A percentile compares a stretch with the other conserved stretches of the same genome.
Conservation (phyloP, 2,113 vertebrate genomes). For the Caranx ignobilis region DNA sequence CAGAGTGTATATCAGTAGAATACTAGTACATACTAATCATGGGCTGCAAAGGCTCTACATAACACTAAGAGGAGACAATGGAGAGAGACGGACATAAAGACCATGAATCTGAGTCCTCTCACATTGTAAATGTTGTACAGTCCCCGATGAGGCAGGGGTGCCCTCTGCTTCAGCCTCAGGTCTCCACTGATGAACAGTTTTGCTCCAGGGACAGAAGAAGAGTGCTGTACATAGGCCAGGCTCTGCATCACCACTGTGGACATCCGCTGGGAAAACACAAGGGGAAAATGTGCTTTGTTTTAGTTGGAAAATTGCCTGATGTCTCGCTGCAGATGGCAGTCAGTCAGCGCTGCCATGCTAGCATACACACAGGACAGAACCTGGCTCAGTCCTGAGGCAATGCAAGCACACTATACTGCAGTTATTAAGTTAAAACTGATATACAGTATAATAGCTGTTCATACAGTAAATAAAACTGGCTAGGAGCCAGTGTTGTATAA, state of each 20-base stretch:
- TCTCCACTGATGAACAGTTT: slow-evolving; percentile 90
- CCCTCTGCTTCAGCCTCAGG: slow-evolving; percentile 90
- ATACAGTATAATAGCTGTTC: not conserved
- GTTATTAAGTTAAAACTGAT: too few relatives aligned
- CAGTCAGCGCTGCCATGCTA: not conserved
- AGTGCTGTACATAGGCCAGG: slow-evolving; percentile 90
- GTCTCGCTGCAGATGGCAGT: not conserved
- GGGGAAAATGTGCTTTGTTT: not conserved
- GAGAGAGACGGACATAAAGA: not conserved
- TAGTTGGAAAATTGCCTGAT: not conserved
- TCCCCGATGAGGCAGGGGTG: slow-evolving; percentile 87
- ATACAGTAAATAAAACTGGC: too few relatives aligned
- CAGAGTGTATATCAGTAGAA: too few relatives aligned
- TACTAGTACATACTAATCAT: too few relatives aligned
- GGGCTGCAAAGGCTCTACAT: too few relatives aligned
- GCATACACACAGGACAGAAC: not conserved
- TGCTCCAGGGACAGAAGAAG: slow-evolving; percentile 89
- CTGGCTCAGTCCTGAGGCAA: too few relatives aligned
- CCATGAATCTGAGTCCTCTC: slow-evolving; percentile 59
- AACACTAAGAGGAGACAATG: too few relatives aligned
- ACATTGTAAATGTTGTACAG: slow-evolving; percentile 91
- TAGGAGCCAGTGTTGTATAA: not conserved
- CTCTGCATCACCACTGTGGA: slow-evolving; percentile 95
- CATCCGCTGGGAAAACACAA: slow-evolving; percentile 87
- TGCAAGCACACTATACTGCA: not conserved